Evolutionary conservation across 2,888 invertebrate genomes (phyloP).

Genomic region (Biston stratarius): DNA sequence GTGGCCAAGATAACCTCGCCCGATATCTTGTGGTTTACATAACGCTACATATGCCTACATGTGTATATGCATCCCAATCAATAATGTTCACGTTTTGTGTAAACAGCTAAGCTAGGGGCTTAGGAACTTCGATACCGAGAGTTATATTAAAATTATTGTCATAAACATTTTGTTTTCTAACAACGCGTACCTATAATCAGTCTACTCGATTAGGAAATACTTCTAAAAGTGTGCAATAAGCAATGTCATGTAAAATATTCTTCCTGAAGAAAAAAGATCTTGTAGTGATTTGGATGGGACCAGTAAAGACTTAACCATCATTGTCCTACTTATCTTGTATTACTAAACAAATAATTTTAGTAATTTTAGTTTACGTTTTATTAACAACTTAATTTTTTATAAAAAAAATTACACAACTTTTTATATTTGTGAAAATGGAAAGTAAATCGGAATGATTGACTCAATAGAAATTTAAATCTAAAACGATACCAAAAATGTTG

Average conservation of each 20-base stretch:
- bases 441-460: too few species aligned
- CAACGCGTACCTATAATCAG: too few species aligned
- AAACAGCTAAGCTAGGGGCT: slow-evolving; percentile 13
- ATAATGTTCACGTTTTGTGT: slow-evolving; percentile 39
- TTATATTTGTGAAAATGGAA: too few species aligned
- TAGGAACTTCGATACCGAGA: background rate
- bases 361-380: too few species aligned
- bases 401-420: too few species aligned
- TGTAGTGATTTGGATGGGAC: background rate
- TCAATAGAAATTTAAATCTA: too few species aligned
- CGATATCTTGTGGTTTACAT: slow-evolving; percentile 53
- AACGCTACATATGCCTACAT: slow-evolving; percentile 35
- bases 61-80: slow-evolving; percentile 32
- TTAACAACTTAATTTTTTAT: too few species aligned
- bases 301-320: background rate
- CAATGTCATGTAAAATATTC: background rate
- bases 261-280: background rate
- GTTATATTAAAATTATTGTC: background rate
- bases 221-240: background rate
- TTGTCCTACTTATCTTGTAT: too few species aligned
- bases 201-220: background rate
- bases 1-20: slow-evolving; percentile 49
- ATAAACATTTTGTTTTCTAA: too few species aligned
- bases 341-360: too few species aligned
- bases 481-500: too few species aligned